Conservation (phyloP, 2,113 vertebrate genomes). For the Zonotrichia leucophrys region DNA sequence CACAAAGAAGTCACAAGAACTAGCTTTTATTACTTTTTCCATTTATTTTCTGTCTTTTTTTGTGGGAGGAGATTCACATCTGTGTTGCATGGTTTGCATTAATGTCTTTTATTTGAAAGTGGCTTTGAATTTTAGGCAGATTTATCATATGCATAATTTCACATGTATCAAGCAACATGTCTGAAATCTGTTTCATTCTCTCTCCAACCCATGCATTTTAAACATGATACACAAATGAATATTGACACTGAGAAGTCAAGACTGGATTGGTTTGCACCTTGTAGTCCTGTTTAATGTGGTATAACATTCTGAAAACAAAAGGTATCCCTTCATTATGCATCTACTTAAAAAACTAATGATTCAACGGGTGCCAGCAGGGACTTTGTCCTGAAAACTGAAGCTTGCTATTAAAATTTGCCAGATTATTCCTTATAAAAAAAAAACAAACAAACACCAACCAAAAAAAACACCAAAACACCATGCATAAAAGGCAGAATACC, state of each 20-base stretch:
- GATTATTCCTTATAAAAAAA: background rate
- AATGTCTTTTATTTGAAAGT: background rate
- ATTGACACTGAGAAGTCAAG: background rate
- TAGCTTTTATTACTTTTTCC: background rate
- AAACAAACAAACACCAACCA: background rate
- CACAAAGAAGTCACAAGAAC: background rate
- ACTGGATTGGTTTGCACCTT: background rate
- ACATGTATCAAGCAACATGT: background rate
- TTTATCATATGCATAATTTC: background rate
- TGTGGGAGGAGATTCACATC: background rate
- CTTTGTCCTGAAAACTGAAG: background rate
- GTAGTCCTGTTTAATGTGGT: background rate
- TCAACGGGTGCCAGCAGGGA: background rate
- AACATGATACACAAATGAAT: background rate
- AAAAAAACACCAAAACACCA: too few species aligned
- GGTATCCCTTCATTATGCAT: background rate
- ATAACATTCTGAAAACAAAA: background rate
- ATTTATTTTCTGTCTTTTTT: background rate
- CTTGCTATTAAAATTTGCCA: background rate
- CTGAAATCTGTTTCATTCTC: background rate
- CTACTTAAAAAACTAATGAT: background rate
- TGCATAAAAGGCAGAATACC: background rate
- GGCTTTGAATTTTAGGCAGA: background rate
- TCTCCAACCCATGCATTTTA: background rate
- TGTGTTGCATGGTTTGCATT: background rate